Evolutionary conservation across 1,140 invertebrate species (phyloP), one percentile per base, ranked within the genome.

Genomic region (Neodiprion virginianus): DNA sequence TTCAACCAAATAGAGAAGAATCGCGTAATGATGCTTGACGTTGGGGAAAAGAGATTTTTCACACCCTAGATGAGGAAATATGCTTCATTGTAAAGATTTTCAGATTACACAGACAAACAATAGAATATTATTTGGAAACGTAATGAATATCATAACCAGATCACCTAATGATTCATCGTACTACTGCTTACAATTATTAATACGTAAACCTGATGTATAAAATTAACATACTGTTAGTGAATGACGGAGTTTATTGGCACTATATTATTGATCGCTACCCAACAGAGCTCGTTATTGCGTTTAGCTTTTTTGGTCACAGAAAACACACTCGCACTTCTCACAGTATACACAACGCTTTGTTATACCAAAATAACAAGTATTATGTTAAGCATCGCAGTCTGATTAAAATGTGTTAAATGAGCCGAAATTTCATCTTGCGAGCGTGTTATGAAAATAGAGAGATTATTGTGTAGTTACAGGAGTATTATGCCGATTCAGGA

Each of bases 251-350:
- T 61, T 12, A 61, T 61, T 61, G 53, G 53, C 53, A 17, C 53
- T 61, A 14, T 61, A 61, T 61, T 61, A 61, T 61, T 61, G 5
- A 61, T 61, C 53, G n/a, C 53, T 61, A 40, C 28, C 28, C 28
- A 14, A 81, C 75, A 69, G 81, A 78, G 75, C 82, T 83, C 76
- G 76, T 86, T 83, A 81, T 84, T 83, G 80, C 83, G 82, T 85
- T 87, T 84, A 83, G 88, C 87, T 85, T 89, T 83, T 77, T 87
- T 87, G 82, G 81, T 88, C 85, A 87, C 85, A 85, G 81, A 85
- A 83, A 86, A 61, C 82, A 88, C 86, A 86, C 82, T 82, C 79
- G 84, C 86, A 87, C 85, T 79, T 79, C 79, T 86, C 85, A 87
- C 85, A 80, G 76, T 83, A 88, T 84, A 88, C 85, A 80, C 67